Evolutionary conservation across 2,113 vertebrate genomes (phyloP).

Genomic region (Ameiurus melas): DNA sequence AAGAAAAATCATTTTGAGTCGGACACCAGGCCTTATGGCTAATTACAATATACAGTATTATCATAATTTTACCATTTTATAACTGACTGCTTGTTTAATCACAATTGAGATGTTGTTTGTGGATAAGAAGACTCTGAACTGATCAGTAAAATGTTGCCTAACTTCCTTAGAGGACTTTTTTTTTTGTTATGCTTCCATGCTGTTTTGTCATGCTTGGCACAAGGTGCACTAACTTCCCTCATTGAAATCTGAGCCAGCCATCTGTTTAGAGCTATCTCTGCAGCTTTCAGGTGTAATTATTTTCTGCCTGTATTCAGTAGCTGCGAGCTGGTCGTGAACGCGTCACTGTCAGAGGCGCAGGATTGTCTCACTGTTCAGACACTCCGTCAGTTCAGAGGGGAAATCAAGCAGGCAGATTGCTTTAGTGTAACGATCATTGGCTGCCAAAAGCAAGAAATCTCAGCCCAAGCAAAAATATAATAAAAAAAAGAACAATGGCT

Average conservation of each 20-base stretch:
- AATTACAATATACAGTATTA: neutral
- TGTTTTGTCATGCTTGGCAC: slow-evolving; percentile 29
- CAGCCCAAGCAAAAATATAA: slow-evolving; percentile 26
- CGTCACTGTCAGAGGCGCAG: slow-evolving; percentile 41
- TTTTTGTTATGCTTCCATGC: slow-evolving; percentile 29
- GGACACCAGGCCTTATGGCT: neutral
- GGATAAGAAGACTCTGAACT: neutral
- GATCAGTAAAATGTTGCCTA: neutral
- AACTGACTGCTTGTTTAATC: neutral
- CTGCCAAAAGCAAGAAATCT: slow-evolving; percentile 47
- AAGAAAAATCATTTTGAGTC: neutral
- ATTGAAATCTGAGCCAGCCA: slow-evolving; percentile 51
- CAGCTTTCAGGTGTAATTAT: slow-evolving; percentile 40
- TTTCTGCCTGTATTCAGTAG: slow-evolving; percentile 17
- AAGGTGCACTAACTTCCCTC: slow-evolving; percentile 34
- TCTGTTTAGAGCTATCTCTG: slow-evolving; percentile 40
- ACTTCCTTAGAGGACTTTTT: neutral
- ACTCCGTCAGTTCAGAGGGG: slow-evolving; percentile 32
- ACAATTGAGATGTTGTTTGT: neutral
- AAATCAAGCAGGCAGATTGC: slow-evolving; percentile 51
- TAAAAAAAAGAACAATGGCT: slow-evolving; percentile 22
- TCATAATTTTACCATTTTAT: neutral
- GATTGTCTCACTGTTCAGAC: slow-evolving; percentile 33
- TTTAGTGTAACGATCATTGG: slow-evolving; percentile 55
- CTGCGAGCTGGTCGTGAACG: slow-evolving; percentile 31